Conservation (phyloP, 2,888 invertebrate species). For the Philhelius pedissequus region DNA sequence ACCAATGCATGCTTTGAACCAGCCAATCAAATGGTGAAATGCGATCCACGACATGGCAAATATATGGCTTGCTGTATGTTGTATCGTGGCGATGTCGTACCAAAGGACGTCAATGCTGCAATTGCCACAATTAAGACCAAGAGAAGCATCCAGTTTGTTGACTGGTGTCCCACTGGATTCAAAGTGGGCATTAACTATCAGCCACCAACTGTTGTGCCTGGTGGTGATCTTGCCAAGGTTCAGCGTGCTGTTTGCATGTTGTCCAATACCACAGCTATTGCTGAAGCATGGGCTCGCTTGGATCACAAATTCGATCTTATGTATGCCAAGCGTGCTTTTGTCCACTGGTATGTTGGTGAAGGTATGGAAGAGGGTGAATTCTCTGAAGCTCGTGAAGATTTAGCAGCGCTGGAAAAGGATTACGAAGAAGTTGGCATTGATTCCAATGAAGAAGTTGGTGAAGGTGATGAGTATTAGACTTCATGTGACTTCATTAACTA, state of each 20-base stretch:
- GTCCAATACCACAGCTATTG: conserved; percentile 97
- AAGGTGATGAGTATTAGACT: conserved; percentile 84
- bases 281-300: conserved; percentile 96
- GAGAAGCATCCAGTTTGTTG: conserved; percentile 92
- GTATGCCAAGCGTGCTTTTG: conserved; percentile 97
- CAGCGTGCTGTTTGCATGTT: conserved; percentile 98
- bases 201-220: conserved; percentile 93
- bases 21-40: conserved; percentile 96
- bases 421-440: conserved; percentile 90
- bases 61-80: conserved; percentile 98
- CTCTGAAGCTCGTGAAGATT: conserved; percentile 91
- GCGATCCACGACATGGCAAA: conserved; percentile 93
- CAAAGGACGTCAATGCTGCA: conserved; percentile 95
- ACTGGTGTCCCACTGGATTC: conserved; percentile 92
- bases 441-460: conserved; percentile 85
- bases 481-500: neutral
- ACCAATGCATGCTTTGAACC: conserved; percentile 98
- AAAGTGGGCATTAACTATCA: conserved; percentile 94
- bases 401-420: conserved; percentile 89
- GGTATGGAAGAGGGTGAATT: conserved; percentile 95
- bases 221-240: conserved; percentile 94
- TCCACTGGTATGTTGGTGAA: conserved; percentile 95
- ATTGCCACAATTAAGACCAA: conserved; percentile 97
- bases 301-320: conserved; percentile 97
- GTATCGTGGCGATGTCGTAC: conserved; percentile 95